Base-by-base conservation (phyloP, 2,888 invertebrate species). In the Lepidocyrtoides sp. region DNA sequence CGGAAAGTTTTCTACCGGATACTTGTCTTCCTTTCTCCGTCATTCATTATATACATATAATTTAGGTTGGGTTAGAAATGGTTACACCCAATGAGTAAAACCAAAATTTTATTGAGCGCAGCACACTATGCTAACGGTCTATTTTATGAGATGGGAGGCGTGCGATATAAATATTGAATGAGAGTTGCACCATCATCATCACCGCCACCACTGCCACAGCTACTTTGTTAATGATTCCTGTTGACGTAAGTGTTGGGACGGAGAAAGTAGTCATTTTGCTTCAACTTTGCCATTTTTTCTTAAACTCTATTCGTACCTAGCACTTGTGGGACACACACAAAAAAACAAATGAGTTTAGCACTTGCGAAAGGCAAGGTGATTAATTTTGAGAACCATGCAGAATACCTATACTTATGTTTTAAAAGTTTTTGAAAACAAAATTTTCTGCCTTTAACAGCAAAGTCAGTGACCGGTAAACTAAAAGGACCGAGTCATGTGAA, bases 161-260 rank as follows among this genome's bases (percentile, higher is more conserved):
- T 44, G n/a, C 8, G 36, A 63, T 69, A 29, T n/a, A 36, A 36
- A 69, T 69, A 36, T 32, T 32, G 36, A 69, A 36, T 36, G 66
- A 36, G 36, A 44, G 72, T 44, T 41, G 72, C 12, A 32, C n/a
- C 32, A 2, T 10, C 36, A 44, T 20, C 10, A 72, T n/a, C 32
- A 2, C 12, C 36, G 44, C 10, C 23, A 72, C 20, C 32, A n/a
- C 66, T 36, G n/a, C 29, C 14, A 26, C 26, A 3, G 36, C 66
- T 32, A 66, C n/a, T n/a, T n/a, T n/a, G n/a, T 66, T 66, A 66
- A 32, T 29, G 17, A 66, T 44, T 44, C 23, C 41, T 44, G 72
- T 72, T 72, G 72, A 72, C 41, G 72, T 72, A 72, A 72, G 66
- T 44, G 36, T 23, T 44, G 72, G 44, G 44, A 41, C 41, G 72